These are phyloP conservation scores for Tenthredo livida DNA, from an alignment of 2,888 invertebrate genomes.

Conservation along the genomic window DNA sequence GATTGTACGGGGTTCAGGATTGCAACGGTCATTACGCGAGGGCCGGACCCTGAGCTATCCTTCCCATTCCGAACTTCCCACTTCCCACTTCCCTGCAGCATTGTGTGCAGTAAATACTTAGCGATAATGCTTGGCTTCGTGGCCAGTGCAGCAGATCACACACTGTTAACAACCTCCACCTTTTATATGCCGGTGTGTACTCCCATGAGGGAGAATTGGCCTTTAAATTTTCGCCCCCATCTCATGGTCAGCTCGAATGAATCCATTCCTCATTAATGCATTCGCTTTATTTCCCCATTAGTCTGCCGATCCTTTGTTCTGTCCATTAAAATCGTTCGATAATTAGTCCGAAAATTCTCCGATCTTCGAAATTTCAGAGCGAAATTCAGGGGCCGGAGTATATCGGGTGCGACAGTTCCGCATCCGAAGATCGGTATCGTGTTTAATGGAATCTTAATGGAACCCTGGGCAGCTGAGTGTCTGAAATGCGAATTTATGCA, in stretches of 20 bases:
- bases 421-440: neutral
- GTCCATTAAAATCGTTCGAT: constrained; percentile 58
- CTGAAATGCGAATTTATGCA: constrained; percentile 69
- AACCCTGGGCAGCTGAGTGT: neutral
- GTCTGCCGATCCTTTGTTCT: neutral
- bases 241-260: constrained; percentile 48
- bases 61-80: constrained; percentile 35
- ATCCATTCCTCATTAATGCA: constrained; percentile 38
- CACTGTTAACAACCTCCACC: constrained; percentile 5
- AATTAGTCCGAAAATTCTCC: constrained; percentile 62
- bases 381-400: neutral
- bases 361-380: neutral
- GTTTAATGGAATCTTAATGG: constrained; percentile 25
- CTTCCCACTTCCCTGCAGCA: neutral
- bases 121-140: constrained; percentile 38
- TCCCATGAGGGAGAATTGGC: constrained; percentile 65
- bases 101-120: constrained; percentile 49
- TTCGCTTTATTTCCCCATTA: neutral
- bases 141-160: constrained; percentile 34
- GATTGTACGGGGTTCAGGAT: constrained; percentile 71
- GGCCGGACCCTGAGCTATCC: constrained; percentile 67
- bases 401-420: neutral
- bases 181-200: neutral
- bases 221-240: constrained; percentile 63
- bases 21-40: constrained; percentile 72